Base-by-base conservation (phyloP, 2,888 invertebrate species). In the Synergus itoensis region DNA sequence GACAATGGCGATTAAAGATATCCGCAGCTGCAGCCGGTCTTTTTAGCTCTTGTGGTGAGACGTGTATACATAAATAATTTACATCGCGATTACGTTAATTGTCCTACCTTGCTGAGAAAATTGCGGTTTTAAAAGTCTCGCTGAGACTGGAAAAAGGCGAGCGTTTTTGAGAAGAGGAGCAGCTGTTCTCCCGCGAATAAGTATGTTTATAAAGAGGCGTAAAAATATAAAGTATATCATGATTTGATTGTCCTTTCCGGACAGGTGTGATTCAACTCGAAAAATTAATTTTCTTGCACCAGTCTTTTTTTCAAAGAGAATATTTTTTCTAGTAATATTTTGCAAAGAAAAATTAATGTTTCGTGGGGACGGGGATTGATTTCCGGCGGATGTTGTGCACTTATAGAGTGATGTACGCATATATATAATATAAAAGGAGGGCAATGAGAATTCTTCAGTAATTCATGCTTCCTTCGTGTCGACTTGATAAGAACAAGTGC, bases 11-110 rank as follows among this genome's bases (percentile, higher is more conserved):
- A 80, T 78, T 77, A 83, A 77, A 79, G 65, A 73, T 73, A 81
- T 79, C 73, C 18, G 77, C 80, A 81, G 77, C 79, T 83, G 83
- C 79, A 40, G 75, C 78, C 73, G 64, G 77, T 41, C 21, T n/a
- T n/a, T n/a, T n/a, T 53, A n/a, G 21, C 60, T 73, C 53, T 69
- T 77, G 60, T 40, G 73, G 28, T 73, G 73, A 36, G 73, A 73
- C 73, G 43, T 63, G 21, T 75, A 36, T 69, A 40, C 64, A 62
- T 69, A 60, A 69, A 48, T 67, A 28, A 43, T 40, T 41, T 69
- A 69, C 41, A 48, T 48, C 41, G 45, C 60, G 75, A 88, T 88
- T 89, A 88, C 81, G 86, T 86, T 87, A 89, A 89, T 89, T 85
- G 89, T 86, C 83, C 84, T 53, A 83, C 80, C 79, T 82, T 82